phyloP scores from a whole-genome alignment of 2,888 invertebrate species.

The Microctonus hyperodae region DNA sequence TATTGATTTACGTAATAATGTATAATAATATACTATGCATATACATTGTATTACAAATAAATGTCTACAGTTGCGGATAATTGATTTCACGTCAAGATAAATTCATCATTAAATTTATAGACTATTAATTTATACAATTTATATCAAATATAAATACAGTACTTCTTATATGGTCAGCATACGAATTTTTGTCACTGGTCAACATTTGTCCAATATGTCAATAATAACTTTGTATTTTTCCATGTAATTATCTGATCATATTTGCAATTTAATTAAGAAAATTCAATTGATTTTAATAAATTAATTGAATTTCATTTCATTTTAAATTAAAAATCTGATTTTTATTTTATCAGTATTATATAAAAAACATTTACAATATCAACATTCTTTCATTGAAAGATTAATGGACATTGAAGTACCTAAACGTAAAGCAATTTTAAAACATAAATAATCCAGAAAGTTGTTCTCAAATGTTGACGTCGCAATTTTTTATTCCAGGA shows the following conservation, averaged over 20 bases:
- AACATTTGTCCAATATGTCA: slow-evolving; percentile 41
- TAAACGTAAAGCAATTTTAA: slow-evolving; percentile 69
- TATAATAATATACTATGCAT: too few relatives aligned
- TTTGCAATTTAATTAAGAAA: not conserved
- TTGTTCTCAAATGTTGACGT: slow-evolving; percentile 75
- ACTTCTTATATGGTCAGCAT: not conserved
- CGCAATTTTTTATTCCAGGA: slow-evolving; percentile 67
- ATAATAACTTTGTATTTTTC: not conserved
- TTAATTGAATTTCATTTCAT: not conserved
- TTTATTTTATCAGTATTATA: not conserved
- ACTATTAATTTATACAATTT: not conserved
- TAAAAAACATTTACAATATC: slow-evolving; percentile 30
- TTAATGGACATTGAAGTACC: slow-evolving; percentile 71
- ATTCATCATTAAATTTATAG: not conserved
- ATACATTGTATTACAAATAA: too few relatives aligned
- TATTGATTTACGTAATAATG: too few relatives aligned
- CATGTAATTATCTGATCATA: not conserved
- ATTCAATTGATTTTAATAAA: not conserved
- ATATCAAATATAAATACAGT: not conserved
- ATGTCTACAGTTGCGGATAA: too few relatives aligned
- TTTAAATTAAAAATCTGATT: not conserved
- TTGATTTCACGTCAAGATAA: not conserved
- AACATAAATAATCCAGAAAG: slow-evolving; percentile 72
- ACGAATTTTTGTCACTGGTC: slow-evolving; percentile 40
- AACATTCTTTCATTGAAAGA: slow-evolving; percentile 67